These are phyloP conservation scores for Mesoligia furuncula DNA, from an alignment of 2,888 invertebrate species.

Conservation along the genomic window DNA sequence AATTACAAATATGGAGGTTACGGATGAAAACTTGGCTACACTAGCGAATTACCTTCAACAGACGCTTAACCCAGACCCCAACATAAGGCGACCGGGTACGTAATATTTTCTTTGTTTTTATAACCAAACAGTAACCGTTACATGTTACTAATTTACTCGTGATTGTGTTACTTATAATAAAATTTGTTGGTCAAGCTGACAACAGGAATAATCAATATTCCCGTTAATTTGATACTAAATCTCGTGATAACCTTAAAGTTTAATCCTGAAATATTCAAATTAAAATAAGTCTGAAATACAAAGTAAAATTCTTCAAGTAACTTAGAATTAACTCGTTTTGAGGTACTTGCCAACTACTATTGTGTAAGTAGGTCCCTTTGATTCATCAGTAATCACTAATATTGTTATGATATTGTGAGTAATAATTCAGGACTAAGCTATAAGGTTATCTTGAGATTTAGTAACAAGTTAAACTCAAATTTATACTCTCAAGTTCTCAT, in stretches of 20 bases:
- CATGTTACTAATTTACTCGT: neutral
- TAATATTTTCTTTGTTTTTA: constrained; percentile 41
- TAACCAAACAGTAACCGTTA: neutral
- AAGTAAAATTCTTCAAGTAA: neutral
- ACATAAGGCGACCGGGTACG: constrained; percentile 95
- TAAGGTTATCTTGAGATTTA: neutral
- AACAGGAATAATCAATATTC: neutral
- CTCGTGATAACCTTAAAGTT: constrained; percentile 23
- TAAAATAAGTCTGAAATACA: neutral
- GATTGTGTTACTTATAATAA: neutral
- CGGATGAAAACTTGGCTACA: constrained; percentile 95
- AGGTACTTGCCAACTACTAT: neutral
- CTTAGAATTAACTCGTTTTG: neutral
- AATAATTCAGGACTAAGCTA: neutral
- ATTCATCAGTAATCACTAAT: neutral
- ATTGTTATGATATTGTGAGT: neutral
- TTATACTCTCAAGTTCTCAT: neutral
- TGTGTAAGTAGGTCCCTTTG: neutral
- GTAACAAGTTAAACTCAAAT: neutral
- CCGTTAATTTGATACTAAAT: neutral
- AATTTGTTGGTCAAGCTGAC: neutral
- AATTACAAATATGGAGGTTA: constrained; percentile 94
- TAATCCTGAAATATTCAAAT: neutral
- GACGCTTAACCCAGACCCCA: constrained; percentile 96
- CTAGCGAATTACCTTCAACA: constrained; percentile 96